Evolutionary conservation across 2,888 invertebrate genomes (phyloP).

Genomic region (Thumatha senex): DNA sequence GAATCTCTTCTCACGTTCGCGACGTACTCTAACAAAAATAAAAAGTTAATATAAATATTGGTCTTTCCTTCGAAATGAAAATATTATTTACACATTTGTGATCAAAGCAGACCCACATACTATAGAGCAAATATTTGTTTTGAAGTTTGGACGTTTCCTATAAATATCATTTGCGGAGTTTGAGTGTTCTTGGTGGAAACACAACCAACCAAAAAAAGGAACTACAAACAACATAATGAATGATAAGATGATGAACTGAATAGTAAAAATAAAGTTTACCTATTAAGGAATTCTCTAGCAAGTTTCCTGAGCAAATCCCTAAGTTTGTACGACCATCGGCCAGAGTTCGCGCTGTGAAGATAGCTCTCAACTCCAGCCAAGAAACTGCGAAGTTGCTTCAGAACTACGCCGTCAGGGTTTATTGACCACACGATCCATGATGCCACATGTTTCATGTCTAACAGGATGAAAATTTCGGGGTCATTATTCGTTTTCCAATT

Average conservation of each 20-base stretch:
- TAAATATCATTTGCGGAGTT: no score
- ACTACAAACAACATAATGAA: no score
- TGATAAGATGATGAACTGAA: no score
- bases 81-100: no score
- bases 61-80: no score
- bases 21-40: slow-evolving; percentile 73
- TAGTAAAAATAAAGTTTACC: slow-evolving; percentile 60
- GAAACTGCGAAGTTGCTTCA: slow-evolving; percentile 90
- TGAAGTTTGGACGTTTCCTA: no score
- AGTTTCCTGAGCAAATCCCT: slow-evolving; percentile 87
- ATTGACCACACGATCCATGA: slow-evolving; percentile 85
- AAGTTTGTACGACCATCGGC: slow-evolving; percentile 89
- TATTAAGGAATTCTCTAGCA: slow-evolving; percentile 85
- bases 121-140: no score
- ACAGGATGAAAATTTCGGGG: not conserved
- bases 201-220: no score
- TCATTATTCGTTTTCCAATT: not conserved
- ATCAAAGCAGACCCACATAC: no score
- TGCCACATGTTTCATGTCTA: slow-evolving; percentile 77
- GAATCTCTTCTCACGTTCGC: slow-evolving; percentile 85
- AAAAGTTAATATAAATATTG: no score
- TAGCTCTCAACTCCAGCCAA: slow-evolving; percentile 93
- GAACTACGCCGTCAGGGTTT: slow-evolving; percentile 86
- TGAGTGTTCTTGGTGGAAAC: no score
- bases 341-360: slow-evolving; percentile 94